Conservation (phyloP, 2,797 vertebrate species). For the Paedocypris micromegethes region DNA sequence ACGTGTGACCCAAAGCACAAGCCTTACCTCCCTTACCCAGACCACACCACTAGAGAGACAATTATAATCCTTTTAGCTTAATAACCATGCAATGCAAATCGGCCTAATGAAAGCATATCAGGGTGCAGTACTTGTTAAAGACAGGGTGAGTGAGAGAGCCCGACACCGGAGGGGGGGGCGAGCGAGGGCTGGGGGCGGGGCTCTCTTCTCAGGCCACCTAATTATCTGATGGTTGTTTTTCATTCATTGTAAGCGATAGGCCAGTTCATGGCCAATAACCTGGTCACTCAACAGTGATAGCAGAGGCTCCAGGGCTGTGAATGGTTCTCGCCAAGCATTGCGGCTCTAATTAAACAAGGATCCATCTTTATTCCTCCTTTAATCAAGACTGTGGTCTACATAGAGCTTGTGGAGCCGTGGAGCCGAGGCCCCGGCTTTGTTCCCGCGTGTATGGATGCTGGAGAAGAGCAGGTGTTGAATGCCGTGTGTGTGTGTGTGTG, state of each 20-base stretch:
- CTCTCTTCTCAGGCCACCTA: constrained; percentile 27
- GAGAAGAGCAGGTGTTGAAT: constrained; percentile 23
- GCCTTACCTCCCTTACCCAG: constrained; percentile 9
- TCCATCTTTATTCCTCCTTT: constrained; percentile 30
- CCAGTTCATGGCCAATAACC: constrained; percentile 25
- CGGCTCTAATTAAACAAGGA: constrained; percentile 39
- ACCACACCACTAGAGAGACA: constrained; percentile 33
- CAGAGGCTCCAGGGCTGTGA: constrained; percentile 23
- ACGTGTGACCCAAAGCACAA: constrained; percentile 10
- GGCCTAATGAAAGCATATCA: constrained; percentile 38
- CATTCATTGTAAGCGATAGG: constrained; percentile 14
- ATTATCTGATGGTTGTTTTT: constrained; percentile 38
- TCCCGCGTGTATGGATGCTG: not conserved
- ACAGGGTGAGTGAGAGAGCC: not conserved
- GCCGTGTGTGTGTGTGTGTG: not conserved
- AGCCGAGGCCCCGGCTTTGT: constrained; percentile 15
- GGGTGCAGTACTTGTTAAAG: constrained; percentile 18
- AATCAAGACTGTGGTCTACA: constrained; percentile 38
- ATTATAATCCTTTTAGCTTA: constrained; percentile 37
- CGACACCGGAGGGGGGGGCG: not conserved
- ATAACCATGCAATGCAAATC: constrained; percentile 39
- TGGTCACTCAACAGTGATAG: constrained; percentile 28
- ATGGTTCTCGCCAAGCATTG: constrained; percentile 9
- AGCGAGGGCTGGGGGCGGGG: not conserved
- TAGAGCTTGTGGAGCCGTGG: constrained; percentile 22